Evolutionary conservation across 2,797 vertebrate species (phyloP), one percentile per base, ranked within the genome.

Genomic region (Peromyscus eremicus): DNA sequence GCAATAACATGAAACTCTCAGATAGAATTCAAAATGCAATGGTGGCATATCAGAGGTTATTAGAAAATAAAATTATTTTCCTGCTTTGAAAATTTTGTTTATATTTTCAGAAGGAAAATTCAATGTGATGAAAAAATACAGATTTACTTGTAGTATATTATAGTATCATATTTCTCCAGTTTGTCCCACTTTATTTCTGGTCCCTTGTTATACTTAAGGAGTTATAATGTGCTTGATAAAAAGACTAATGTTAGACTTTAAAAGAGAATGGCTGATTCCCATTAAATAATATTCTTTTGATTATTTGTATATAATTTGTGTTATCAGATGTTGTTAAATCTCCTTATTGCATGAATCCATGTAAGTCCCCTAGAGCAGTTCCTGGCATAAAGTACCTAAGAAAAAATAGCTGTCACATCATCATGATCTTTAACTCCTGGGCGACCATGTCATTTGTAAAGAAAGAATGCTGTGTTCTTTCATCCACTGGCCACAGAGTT

Each of bases 31-130:
- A 94, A 89, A 80, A 96, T 97, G 94, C 97, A 98, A 94, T 94
- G 55, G 97, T 96, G 97, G 89, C 96, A 98, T 98, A 92, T 96
- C 89, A 96, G 94, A 34, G 17, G 89, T 95, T 97, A 95, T 95
- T 97, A 98, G 37, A 98, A 97, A 97, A 89, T 96, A 97, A 96
- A 98, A 96, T 96, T 94, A 97, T 89, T 96, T 97, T 97, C 29
- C 2, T 87, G 46, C 88, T 98, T 96, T 97, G 94, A 94, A 97
- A 96, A 85, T 96, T 96, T 95, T 97, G 95, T 97, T 97, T 97
- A 86, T 98, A 88, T 89, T 97, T 98, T 97, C 64, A 84, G 96
- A 97, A 98, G 94, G 94, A 98, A 97, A 96, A 95, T 46, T 55
- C 89, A 96, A 40, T 91, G 87, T 95, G 80, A 62, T 82, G 92